Percentiles rank a stretch among this genome's conserved stretches.
Conservation (phyloP, 2,113 vertebrate genomes). For the Laticauda colubrina region DNA sequence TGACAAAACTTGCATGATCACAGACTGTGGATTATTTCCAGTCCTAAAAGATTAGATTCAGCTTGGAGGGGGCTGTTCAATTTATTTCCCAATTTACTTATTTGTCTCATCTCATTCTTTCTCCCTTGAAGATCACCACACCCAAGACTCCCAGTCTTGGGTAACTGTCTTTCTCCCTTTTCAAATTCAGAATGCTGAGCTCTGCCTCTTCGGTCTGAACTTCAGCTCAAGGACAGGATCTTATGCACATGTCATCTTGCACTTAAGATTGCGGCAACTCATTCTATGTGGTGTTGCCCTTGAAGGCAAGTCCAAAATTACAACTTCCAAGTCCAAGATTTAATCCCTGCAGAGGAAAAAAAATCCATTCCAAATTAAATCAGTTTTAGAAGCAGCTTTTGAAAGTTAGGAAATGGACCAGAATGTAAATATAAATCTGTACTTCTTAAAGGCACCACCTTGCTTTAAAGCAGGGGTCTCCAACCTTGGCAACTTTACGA, state of each 20-base stretch:
- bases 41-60: constrained; percentile 45
- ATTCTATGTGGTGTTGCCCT: neutral
- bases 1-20: constrained; percentile 50
- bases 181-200: neutral
- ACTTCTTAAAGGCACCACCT: neutral
- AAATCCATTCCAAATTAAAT: neutral
- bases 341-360: neutral
- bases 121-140: neutral
- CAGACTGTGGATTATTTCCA: constrained; percentile 44
- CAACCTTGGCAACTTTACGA: too few relatives aligned
- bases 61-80: constrained; percentile 38
- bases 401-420: neutral
- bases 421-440: neutral
- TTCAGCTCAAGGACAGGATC: neutral
- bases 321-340: neutral
- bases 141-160: neutral
- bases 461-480: neutral
- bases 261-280: neutral
- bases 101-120: neutral
- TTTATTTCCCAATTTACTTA: constrained; percentile 37
- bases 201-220: neutral
- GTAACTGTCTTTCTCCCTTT: neutral
- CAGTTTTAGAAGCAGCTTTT: neutral
- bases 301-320: neutral
- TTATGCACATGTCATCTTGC: neutral